Percentiles rank a stretch among this genome's conserved stretches.
These are phyloP conservation scores for Corythoichthys haematopterus DNA, from an alignment of 2,113 vertebrate genomes.

Conservation along the genomic window DNA sequence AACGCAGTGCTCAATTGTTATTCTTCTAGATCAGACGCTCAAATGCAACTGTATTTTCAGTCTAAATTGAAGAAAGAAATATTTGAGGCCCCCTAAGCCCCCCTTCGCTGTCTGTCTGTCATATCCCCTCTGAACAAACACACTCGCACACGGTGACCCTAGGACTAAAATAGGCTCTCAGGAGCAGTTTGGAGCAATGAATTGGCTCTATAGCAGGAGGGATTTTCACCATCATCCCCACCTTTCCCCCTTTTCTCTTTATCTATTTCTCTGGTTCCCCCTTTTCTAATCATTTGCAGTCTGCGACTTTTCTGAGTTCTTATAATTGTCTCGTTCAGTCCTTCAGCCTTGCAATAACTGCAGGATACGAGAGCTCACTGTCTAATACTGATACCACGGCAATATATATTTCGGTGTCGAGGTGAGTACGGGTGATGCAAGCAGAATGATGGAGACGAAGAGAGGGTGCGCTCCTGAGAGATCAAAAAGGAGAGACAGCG, in stretches of 20 bases:
- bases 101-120: conserved; percentile 43
- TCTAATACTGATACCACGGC: conserved; percentile 62
- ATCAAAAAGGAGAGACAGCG: conserved; percentile 44
- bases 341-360: conserved; percentile 71
- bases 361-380: conserved; percentile 68
- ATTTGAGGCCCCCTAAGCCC: conserved; percentile 25
- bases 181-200: conserved; percentile 80
- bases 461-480: conserved; percentile 50
- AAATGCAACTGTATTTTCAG: conserved; percentile 53
- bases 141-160: conserved; percentile 63
- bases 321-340: conserved; percentile 77
- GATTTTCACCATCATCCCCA: conserved; percentile 67
- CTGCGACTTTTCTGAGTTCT: conserved; percentile 72
- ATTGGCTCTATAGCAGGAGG: conserved; percentile 69
- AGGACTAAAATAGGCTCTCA: conserved; percentile 85
- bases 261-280: conserved; percentile 65
- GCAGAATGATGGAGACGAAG: conserved; percentile 25
- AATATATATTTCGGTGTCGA: conserved; percentile 57
- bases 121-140: conserved; percentile 33
- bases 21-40: conserved; percentile 41
- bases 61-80: conserved; percentile 32
- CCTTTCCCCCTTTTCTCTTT: conserved; percentile 60
- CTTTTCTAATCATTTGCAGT: conserved; percentile 75
- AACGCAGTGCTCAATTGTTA: conserved; percentile 52
- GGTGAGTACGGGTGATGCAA: conserved; percentile 47